Evolutionary conservation across 2,888 invertebrate species (phyloP).

Genomic region (Platypus cylindrus): DNA sequence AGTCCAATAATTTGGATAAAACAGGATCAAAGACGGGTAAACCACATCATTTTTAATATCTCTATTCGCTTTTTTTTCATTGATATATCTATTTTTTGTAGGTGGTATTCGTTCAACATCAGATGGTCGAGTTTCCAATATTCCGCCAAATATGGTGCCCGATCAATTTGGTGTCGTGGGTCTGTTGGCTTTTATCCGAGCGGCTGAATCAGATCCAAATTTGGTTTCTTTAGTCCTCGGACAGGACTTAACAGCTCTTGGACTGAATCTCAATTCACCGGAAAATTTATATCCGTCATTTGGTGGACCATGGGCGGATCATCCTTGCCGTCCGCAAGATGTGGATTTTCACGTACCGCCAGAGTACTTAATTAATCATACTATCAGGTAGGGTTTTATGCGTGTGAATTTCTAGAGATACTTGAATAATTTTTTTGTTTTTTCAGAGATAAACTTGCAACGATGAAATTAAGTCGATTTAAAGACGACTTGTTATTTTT

Average conservation of each 20-base stretch:
- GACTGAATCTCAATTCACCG: slow-evolving; percentile 95
- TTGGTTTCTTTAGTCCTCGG: slow-evolving; percentile 93
- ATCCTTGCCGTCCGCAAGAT: slow-evolving; percentile 96
- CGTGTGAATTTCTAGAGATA: not conserved
- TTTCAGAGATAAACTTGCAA: slow-evolving; percentile 81
- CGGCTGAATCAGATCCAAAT: slow-evolving; percentile 94
- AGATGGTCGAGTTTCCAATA: slow-evolving; percentile 97
- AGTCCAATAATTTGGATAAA: slow-evolving; percentile 7
- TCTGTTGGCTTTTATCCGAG: slow-evolving; percentile 92
- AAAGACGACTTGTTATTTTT: slow-evolving; percentile 98
- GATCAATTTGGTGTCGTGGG: slow-evolving; percentile 99
- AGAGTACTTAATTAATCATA: slow-evolving; percentile 95
- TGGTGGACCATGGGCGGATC: slow-evolving; percentile 97
- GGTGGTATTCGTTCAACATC: slow-evolving; percentile 94
- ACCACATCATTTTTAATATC: not conserved
- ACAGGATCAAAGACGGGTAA: slow-evolving; percentile 9
- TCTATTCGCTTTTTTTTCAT: slow-evolving; percentile 1
- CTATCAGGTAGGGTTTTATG: slow-evolving; percentile 51
- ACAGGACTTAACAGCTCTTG: slow-evolving; percentile 94
- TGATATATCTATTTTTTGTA: slow-evolving; percentile 16
- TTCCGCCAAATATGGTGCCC: slow-evolving; percentile 96
- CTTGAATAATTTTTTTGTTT: slow-evolving; percentile 13
- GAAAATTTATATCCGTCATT: slow-evolving; percentile 97
- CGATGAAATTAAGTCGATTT: slow-evolving; percentile 90
- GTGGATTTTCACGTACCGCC: slow-evolving; percentile 97